Evolutionary conservation across 2,888 invertebrate species (phyloP), one percentile per base, ranked within the genome.

Genomic region (Meiosimyza platycephala): DNA sequence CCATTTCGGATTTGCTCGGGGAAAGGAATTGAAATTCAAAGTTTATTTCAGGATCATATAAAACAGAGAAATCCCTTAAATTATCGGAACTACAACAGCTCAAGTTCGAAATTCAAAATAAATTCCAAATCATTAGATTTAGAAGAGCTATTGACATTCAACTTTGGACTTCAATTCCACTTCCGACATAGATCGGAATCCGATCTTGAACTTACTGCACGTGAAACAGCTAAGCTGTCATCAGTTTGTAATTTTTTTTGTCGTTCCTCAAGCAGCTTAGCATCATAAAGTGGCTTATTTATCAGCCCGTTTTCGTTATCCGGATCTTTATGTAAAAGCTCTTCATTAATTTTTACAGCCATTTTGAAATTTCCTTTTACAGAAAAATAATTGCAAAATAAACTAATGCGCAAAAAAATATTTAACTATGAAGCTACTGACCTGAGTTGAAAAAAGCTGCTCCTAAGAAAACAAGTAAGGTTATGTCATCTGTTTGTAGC

Each of bases 281-380:
- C 15, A n/a, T 76, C 73, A 11, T 77, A 76, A 0, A 60, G 1
- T 2, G 48, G 2, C 51, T 71, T 75, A 55, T 76, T 78, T 3
- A 64, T 57, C 9, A 79, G 12, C 7, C 77, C 81, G 0, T 18
- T 52, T 11, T 40, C 51, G 55, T 84, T 76, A 0, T 22, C 33
- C 0, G 83, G 78, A 1, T 79, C 76, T 4, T 74, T 40, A 0
- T 62, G 63, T 0, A 85, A 72, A 0, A 84, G 72, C 13, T 82
- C 75, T 2, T 70, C 72, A 47, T 81, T 83, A 0, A 84, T n/a
- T 11, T 74, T 77, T 16, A 72, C 50, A 0, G 83, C 82, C 55
- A 84, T 51, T 66, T 80, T 83, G 0, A 48, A 68, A 15, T 78
- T 80, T 6, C 78, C 79, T 74, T 74, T 47, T 54, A 16, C 7